phyloP scores from a whole-genome alignment of 1,140 invertebrate genomes.

The Anoplolepis gracilipes region DNA sequence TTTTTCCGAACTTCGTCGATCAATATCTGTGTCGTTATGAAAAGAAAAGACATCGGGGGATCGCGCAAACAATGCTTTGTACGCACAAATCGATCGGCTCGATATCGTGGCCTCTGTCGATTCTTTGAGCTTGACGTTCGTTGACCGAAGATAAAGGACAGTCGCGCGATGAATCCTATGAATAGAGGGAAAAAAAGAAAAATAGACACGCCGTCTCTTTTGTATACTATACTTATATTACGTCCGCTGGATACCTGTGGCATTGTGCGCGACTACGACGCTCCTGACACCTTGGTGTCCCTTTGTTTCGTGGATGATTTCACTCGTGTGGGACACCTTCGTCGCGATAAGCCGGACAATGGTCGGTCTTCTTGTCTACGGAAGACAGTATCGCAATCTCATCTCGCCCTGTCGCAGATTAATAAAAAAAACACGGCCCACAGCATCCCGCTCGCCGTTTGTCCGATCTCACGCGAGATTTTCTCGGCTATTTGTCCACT shows the following conservation, averaged over 20 bases:
- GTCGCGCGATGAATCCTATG: constrained; percentile 61
- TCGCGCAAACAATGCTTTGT: constrained; percentile 50
- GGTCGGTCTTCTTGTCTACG: constrained; percentile 61
- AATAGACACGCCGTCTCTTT: constrained; percentile 61
- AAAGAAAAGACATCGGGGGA: constrained; percentile 24
- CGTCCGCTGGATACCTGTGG: constrained; percentile 71
- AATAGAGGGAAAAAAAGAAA: constrained; percentile 34
- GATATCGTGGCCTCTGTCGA: constrained; percentile 39
- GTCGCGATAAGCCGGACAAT: constrained; percentile 72
- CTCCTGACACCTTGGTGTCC: constrained; percentile 67
- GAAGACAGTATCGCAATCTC: constrained; percentile 74
- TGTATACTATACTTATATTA: constrained; percentile 74
- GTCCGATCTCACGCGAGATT: constrained; percentile 49
- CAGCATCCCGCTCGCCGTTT: constrained; percentile 20
- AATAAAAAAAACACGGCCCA: constrained; percentile 40
- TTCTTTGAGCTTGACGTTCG: constrained; percentile 28
- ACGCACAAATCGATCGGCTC: constrained; percentile 57
- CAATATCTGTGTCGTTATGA: constrained; percentile 22
- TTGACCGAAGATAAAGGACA: constrained; percentile 69
- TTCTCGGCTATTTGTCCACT: constrained; percentile 55
- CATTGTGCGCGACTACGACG: constrained; percentile 65
- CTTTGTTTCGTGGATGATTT: constrained; percentile 75
- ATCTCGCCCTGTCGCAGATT: constrained; percentile 62
- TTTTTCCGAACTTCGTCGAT: constrained; percentile 28
- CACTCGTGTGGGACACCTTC: constrained; percentile 71